These are phyloP conservation scores for Drymodes brunneopygia DNA, from an alignment of 2,113 vertebrate species.

Conservation along the genomic window DNA sequence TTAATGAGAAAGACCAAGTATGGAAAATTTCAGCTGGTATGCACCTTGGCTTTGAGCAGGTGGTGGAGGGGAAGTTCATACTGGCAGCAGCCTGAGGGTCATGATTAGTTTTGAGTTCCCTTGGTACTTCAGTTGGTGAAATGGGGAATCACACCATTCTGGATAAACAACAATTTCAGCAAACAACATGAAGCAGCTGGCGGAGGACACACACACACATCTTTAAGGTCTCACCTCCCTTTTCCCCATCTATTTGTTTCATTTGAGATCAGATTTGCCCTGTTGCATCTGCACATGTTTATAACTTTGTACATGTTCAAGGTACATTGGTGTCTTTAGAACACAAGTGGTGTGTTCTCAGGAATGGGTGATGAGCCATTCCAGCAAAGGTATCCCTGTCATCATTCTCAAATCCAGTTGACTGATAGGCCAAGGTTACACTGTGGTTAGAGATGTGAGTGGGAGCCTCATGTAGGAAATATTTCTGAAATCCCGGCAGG, in stretches of 20 bases:
- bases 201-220: rapidly evolving
- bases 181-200: neutral
- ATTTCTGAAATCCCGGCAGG: conserved; percentile 53
- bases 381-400: neutral
- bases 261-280: neutral
- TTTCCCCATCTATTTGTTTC: neutral
- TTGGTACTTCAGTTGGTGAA: neutral
- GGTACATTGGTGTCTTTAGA: neutral
- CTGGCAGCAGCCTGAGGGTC: neutral
- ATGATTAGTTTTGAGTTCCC: neutral
- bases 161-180: neutral
- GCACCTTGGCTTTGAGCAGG: neutral
- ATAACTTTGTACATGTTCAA: neutral
- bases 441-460: neutral
- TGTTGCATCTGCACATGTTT: neutral
- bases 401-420: neutral
- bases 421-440: neutral
- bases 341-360: neutral
- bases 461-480: conserved; percentile 46
- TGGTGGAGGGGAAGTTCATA: neutral
- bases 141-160: neutral
- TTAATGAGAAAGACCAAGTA: conserved; percentile 49
- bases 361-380: neutral
- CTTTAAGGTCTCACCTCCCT: neutral
- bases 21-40: conserved; percentile 46